Evolutionary conservation across 2,797 vertebrate species (phyloP).

Genomic region (Sitta carolinensis): DNA sequence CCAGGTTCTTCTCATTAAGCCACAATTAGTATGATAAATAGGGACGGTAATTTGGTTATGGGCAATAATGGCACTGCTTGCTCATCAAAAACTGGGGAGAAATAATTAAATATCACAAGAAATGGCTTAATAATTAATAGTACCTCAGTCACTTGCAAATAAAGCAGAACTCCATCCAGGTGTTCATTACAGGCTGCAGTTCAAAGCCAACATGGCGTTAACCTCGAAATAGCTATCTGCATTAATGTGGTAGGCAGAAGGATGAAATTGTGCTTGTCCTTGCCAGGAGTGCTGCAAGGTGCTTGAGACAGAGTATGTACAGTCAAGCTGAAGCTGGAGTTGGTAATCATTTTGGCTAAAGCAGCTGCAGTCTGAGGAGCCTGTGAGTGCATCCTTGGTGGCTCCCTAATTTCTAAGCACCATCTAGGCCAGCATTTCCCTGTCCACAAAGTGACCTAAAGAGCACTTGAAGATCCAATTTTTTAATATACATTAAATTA

Average conservation of each 20-base stretch:
- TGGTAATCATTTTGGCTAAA: neutral
- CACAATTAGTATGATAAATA: conserved; percentile 79
- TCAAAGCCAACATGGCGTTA: conserved; percentile 6
- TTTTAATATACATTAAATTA: conserved; percentile 12
- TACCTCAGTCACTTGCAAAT: neutral
- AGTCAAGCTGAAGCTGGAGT: neutral
- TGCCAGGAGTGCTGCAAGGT: conserved; percentile 25
- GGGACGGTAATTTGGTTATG: conserved; percentile 62
- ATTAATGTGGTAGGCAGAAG: conserved; percentile 17
- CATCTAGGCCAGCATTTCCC: neutral
- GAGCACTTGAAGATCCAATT: neutral
- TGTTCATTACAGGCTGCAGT: neutral
- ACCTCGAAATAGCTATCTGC: conserved; percentile 10
- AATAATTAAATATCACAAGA: conserved; percentile 59
- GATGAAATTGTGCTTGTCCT: neutral
- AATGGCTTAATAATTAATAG: conserved; percentile 53
- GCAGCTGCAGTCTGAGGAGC: neutral
- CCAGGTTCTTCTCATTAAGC: conserved; percentile 75
- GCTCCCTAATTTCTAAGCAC: neutral
- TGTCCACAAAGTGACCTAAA: neutral
- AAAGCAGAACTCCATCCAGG: conserved; percentile 12
- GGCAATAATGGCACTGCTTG: conserved; percentile 64
- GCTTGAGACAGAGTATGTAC: neutral
- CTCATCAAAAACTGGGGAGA: conserved; percentile 60
- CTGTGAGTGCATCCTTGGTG: neutral